phyloP scores from a whole-genome alignment of 2,113 vertebrate species.

The Heterochromis multidens region DNA sequence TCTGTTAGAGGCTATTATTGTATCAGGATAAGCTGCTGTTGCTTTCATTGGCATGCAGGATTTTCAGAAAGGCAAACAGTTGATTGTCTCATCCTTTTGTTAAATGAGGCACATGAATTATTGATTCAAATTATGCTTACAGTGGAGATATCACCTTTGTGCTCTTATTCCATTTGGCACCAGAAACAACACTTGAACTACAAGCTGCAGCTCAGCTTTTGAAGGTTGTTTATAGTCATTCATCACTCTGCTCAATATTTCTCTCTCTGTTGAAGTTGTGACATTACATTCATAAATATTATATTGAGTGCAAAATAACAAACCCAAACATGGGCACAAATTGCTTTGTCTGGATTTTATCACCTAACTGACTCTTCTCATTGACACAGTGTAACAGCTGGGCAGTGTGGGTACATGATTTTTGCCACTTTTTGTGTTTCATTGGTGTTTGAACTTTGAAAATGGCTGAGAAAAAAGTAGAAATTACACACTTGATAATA shows the following conservation, averaged over 20 bases:
- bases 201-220: background rate
- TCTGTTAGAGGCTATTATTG: background rate
- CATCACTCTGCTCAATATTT: background rate
- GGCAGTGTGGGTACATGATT: background rate
- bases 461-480: background rate
- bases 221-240: background rate
- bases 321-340: background rate
- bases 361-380: background rate
- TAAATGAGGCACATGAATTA: background rate
- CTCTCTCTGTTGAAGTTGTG: background rate
- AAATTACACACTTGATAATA: background rate
- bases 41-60: background rate
- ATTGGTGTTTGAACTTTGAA: background rate
- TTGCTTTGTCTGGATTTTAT: background rate
- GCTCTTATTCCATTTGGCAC: background rate
- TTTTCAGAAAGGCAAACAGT: background rate
- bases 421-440: background rate
- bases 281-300: background rate
- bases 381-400: fast-evolving
- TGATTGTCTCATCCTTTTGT: background rate
- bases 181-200: background rate
- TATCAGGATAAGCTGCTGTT: background rate
- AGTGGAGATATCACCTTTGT: background rate
- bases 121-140: background rate
- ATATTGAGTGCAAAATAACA: background rate